phyloP scores from a whole-genome alignment of 2,888 invertebrate species.

The Drosophila recens region DNA sequence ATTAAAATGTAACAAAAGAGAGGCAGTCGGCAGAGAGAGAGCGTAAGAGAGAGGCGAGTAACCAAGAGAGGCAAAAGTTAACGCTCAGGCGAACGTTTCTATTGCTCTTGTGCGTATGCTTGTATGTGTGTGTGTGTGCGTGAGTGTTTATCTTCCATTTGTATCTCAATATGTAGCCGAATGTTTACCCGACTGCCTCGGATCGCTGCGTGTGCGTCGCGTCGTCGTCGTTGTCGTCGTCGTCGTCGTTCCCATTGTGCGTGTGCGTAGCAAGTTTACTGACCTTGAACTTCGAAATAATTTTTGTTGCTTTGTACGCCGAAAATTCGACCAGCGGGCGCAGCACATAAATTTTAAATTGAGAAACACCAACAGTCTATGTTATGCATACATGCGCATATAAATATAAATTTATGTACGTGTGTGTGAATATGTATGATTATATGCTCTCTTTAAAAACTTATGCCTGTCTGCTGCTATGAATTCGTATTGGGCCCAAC shows the following conservation, averaged over 20 bases:
- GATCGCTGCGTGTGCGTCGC: constrained; percentile 49
- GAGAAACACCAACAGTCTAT: constrained; percentile 31
- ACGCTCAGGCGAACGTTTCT: constrained; percentile 20
- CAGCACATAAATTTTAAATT: constrained; percentile 63
- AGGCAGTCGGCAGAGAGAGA: constrained; percentile 14
- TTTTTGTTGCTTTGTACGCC: constrained; percentile 51
- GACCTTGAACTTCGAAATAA: constrained; percentile 85
- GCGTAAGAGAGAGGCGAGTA: constrained; percentile 13
- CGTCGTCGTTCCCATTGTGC: constrained; percentile 59
- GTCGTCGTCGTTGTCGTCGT: constrained; percentile 19
- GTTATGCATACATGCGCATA: constrained; percentile 16
- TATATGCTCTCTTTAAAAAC: constrained; percentile 11
- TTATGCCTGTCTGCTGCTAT: background rate
- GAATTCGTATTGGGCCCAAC: constrained; percentile 16
- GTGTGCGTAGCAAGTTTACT: constrained; percentile 84
- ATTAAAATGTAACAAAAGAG: constrained; percentile 45
- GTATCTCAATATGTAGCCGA: constrained; percentile 39
- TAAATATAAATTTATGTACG: background rate
- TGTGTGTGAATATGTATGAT: background rate
- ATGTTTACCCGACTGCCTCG: constrained; percentile 38
- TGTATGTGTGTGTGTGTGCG: constrained; percentile 13
- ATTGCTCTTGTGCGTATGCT: constrained; percentile 17
- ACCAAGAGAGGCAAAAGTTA: background rate
- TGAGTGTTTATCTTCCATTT: constrained; percentile 41
- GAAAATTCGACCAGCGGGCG: constrained; percentile 53